Evolutionary conservation across 2,113 vertebrate genomes (phyloP).

Genomic region (Megaceryle torquata): DNA sequence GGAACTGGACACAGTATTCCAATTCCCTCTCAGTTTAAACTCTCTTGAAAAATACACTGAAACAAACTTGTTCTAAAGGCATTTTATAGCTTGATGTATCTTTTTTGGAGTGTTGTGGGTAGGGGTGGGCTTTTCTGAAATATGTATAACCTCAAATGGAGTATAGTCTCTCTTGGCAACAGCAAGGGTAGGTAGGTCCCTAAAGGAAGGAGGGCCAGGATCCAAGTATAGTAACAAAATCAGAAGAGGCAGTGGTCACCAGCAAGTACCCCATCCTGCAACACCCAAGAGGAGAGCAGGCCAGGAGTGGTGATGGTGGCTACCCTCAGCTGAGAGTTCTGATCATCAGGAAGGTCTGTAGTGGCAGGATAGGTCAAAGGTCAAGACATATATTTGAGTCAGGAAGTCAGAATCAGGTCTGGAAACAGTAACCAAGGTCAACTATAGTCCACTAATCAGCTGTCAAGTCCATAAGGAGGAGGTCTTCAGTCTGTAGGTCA

Average conservation of each 20-base stretch:
- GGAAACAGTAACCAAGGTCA: not conserved
- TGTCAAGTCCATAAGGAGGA: not conserved
- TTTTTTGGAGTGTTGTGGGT: not conserved
- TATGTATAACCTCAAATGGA: not conserved
- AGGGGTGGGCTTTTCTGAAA: not conserved
- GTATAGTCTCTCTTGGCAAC: not conserved
- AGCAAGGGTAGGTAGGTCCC: not conserved
- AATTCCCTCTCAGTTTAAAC: too few relatives aligned
- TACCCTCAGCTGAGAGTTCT: not conserved
- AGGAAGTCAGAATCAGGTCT: not conserved
- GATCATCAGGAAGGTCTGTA: not conserved
- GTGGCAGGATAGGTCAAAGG: not conserved
- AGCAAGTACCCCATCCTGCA: not conserved
- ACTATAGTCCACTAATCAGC: not conserved
- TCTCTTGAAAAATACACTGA: too few relatives aligned
- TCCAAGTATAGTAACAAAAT: too few relatives aligned
- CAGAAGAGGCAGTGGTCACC: not conserved
- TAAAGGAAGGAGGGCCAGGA: not conserved
- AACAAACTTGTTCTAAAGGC: not conserved
- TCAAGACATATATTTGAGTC: not conserved
- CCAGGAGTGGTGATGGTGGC: too few relatives aligned
- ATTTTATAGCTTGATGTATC: not conserved
- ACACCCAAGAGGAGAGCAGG: rapidly evolving
- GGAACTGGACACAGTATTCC: too few relatives aligned
- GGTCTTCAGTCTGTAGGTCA: not conserved